Base-by-base conservation (phyloP, 1,140 invertebrate genomes). In the Drosophila rhopaloa region DNA sequence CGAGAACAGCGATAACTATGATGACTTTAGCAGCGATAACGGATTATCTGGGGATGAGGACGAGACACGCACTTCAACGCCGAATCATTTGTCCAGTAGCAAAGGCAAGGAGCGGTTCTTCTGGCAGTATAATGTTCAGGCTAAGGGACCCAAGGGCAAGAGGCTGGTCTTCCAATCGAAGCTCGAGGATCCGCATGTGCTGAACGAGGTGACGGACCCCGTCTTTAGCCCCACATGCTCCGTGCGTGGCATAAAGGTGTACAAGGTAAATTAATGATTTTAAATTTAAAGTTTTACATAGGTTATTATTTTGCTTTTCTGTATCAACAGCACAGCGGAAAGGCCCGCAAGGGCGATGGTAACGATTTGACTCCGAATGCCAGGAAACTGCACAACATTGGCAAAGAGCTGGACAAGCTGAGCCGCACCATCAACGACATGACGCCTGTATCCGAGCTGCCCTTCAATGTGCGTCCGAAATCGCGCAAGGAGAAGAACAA, bases 111-210 rank as follows among this genome's bases (percentile, higher is more conserved):
- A 98, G 86, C 94, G 96, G 61, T 99, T 95, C 92, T 99, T 99
- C 93, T 99, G 98, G 98, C 98, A 99, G 92, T 99, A 99, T 91
- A 99, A 99, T 93, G 97, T 99, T 5, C 98, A 99, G 93, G 97
- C 98, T 1, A 99, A 99, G 94, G 98, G 98, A 2, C 98, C 98
- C 4, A 99, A 99, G 93, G 97, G 98, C 47, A 97, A 97, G 85
- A 94, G 97, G 78, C 93, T 98, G 38, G 95, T 97, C 24, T 94
- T 97, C 67, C 95, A 96, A 90, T 95, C 96, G 5, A 96, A 97
- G 83, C 95, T 96, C 19, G 96, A 97, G 89, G 97, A 99, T 94
- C 98, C 98, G n/a, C 98, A 99, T 93, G 95, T 97, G 14, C 93
- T 99, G 41, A 96, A 97, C 89, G 95, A 96, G 88, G 95, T 97